Evolutionary conservation across 1,140 invertebrate genomes (phyloP), one percentile per base, ranked within the genome.

Genomic region (Araneus ventricosus): DNA sequence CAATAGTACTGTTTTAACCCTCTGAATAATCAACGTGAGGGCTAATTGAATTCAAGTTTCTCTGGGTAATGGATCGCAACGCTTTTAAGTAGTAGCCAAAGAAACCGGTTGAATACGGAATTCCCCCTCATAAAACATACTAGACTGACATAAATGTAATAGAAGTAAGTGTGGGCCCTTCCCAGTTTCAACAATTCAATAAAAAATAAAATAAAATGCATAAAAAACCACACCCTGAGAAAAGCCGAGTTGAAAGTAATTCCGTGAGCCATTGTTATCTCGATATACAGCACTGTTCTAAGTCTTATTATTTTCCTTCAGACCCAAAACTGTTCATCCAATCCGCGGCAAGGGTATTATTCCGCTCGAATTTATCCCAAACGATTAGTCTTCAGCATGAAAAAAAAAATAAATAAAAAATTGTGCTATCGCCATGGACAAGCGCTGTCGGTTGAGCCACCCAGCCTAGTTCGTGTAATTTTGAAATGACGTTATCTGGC

Each of bases 401-500:
- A 61, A 61, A 63, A 45, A 45, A 45, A 6, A 6, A 6, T 2
- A 6, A 6, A 6, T 2, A 0, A 30, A 24, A 7, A 41, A 22
- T 10, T 84, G 80, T 52, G 37, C 41, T 39, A 84, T n/a, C 41
- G 45, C 24, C 20, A 45, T 17, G 39, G 39, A 80, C 39, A 37
- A 41, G 75, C 24, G 37, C 75, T 41, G 80, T 84, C 37, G 80
- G 24, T 24, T 86, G 52, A 30, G 84, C 84, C 45, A 34, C 84
- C 2, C 57, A 61, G 39, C 37, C 63, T 22, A 41, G n/a, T 61
- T 63, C 6, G 37, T 67, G 57, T 39, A 57, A n/a, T 90, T 90
- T 34, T 70, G 52, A 80, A 57, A 90, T 61, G 27, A 30, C 22
- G 63, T 27, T 52, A 59, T 90, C 75, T 82, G 80, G 90, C 57